phyloP scores from a whole-genome alignment of 2,888 invertebrate genomes.

The Hecatera dysodea region DNA sequence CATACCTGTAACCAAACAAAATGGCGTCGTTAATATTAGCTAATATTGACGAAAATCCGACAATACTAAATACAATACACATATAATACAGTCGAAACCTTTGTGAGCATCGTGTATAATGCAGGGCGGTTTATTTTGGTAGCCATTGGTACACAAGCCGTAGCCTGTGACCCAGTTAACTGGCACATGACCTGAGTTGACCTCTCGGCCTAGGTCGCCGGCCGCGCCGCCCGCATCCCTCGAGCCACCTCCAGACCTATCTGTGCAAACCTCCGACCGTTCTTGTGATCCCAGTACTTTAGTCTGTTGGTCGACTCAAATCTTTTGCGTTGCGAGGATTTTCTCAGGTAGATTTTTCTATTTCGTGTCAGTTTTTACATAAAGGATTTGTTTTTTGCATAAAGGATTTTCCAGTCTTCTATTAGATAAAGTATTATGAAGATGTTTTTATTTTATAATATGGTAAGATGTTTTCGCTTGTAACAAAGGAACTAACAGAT shows the following conservation, averaged over 20 bases:
- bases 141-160: conserved; percentile 74
- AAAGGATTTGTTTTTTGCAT: conserved; percentile 36
- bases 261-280: conserved; percentile 66
- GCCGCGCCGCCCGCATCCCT: conserved; percentile 72
- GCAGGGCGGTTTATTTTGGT: conserved; percentile 83
- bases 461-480: not conserved
- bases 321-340: conserved; percentile 35
- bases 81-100: conserved; percentile 11
- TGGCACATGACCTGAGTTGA: conserved; percentile 82
- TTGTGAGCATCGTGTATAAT: conserved; percentile 61
- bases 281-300: conserved; percentile 68
- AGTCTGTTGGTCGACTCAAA: conserved; percentile 33
- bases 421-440: conserved; percentile 3
- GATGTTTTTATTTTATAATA: not conserved
- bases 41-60: conserved; percentile 5
- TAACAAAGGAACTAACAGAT: not conserved
- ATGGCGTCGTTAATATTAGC: conserved; percentile 27
- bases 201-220: conserved; percentile 85
- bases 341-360: conserved; percentile 31
- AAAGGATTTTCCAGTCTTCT: conserved; percentile 21
- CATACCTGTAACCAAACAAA: conserved; percentile 55
- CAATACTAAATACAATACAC: conserved; percentile 4
- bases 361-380: conserved; percentile 19
- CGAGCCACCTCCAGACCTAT: conserved; percentile 65
- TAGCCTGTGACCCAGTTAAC: conserved; percentile 86